Conservation (phyloP, 37 sponge, comb jelly and placozoan species). For the Cladorhizidae sp. region DNA sequence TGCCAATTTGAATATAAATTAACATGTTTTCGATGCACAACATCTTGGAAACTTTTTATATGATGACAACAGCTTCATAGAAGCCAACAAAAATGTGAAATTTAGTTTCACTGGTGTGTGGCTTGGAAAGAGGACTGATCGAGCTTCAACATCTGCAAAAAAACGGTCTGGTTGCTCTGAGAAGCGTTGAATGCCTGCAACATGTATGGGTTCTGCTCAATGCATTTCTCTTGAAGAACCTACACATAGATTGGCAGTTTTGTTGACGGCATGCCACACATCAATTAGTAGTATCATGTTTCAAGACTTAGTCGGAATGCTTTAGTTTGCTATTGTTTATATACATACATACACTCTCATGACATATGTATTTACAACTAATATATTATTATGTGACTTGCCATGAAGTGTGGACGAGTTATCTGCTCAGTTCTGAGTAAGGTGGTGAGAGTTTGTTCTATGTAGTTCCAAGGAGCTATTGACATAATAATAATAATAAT, state of each 20-base stretch:
- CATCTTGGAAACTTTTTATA: slow-evolving; percentile 5
- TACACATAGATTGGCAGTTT: too few relatives aligned
- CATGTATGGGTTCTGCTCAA: background rate
- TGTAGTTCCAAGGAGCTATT: background rate
- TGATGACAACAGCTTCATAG: slow-evolving; percentile 4
- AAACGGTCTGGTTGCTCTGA: background rate
- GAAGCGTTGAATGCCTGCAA: slow-evolving; percentile 4
- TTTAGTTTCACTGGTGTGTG: slow-evolving; percentile 21
- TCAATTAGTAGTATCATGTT: too few relatives aligned
- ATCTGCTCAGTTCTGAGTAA: slow-evolving; percentile 8
- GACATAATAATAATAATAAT: background rate
- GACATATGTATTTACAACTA: background rate
- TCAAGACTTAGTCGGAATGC: background rate
- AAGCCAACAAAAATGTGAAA: slow-evolving; percentile 14
- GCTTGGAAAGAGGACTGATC: background rate
- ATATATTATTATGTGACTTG: background rate
- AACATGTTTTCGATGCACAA: slow-evolving; percentile 50
- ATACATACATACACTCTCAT: background rate
- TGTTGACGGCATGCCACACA: too few relatives aligned
- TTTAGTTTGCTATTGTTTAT: too few relatives aligned
- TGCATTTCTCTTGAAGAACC: background rate
- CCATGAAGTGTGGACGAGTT: background rate
- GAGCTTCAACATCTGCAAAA: slow-evolving; percentile 20
- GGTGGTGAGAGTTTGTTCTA: slow-evolving; percentile 12
- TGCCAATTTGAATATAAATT: slow-evolving; percentile 30